Percentiles rank a stretch among this genome's conserved stretches.
Conservation (phyloP, 2,888 invertebrate species). For the Phaedon cochleariae region DNA sequence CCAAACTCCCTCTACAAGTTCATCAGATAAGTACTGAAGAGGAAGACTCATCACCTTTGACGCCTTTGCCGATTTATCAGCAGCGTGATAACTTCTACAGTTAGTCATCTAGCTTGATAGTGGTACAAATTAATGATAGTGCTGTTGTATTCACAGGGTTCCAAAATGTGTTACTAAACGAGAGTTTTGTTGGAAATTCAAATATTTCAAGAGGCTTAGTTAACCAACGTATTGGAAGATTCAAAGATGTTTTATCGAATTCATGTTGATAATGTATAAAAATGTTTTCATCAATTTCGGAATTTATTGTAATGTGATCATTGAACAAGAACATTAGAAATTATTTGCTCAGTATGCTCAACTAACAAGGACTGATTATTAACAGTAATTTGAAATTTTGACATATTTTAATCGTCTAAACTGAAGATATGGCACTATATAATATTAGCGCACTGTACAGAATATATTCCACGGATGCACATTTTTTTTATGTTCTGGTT, state of each 20-base stretch:
- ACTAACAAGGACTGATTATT: no score
- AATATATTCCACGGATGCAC: no score
- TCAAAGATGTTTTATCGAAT: slow-evolving; percentile 34
- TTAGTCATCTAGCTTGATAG: slow-evolving; percentile 48
- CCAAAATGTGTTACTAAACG: slow-evolving; percentile 23
- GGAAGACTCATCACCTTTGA: slow-evolving; percentile 79
- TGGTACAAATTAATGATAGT: slow-evolving; percentile 55
- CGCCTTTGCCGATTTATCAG: slow-evolving; percentile 84
- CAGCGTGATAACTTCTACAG: slow-evolving; percentile 85
- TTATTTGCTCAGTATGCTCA: not conserved
- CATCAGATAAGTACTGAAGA: slow-evolving; percentile 69
- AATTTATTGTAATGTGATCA: no score
- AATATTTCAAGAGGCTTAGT: no score
- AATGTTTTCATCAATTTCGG: no score
- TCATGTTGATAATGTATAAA: not conserved
- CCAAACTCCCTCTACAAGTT: slow-evolving; percentile 71
- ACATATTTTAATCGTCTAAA: no score
- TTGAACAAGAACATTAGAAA: no score
- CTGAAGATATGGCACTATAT: no score
- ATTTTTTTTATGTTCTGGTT: no score
- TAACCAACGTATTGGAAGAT: slow-evolving; percentile 50
- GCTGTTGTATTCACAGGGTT: slow-evolving; percentile 42
- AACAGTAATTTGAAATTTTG: no score
- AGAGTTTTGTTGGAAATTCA: no score
- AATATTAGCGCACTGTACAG: no score